Conservation (phyloP, 53 echinoderm and acorn worm genomes). For the Pentamera pediparva region DNA sequence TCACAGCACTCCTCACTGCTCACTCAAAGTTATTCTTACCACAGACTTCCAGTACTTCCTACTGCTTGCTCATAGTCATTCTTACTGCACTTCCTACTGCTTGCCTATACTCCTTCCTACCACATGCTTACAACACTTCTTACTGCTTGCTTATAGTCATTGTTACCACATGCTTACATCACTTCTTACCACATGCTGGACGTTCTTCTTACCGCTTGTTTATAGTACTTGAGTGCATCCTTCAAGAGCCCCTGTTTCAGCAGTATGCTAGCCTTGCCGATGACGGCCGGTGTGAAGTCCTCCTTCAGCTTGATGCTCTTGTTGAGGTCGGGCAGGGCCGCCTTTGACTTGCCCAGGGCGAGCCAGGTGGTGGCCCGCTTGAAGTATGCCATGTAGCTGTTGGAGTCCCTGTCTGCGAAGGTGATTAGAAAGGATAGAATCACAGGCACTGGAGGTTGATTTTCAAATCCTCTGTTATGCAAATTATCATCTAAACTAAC, state of each 20-base stretch:
- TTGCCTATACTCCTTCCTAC: too few species aligned
- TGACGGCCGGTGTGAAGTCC: constrained; percentile 80
- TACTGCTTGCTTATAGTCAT: not conserved
- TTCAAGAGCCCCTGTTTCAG: constrained; percentile 68
- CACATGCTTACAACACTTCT: not conserved
- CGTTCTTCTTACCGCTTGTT: constrained; percentile 57
- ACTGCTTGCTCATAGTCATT: too few species aligned
- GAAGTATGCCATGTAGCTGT: constrained; percentile 88
- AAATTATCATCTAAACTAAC: too few species aligned
- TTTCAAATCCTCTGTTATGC: too few species aligned
- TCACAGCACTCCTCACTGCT: too few species aligned
- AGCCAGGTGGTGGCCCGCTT: constrained; percentile 87
- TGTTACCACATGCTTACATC: not conserved
- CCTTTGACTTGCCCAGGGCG: constrained; percentile 79
- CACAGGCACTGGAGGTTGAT: too few species aligned
- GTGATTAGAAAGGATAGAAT: constrained; percentile 9
- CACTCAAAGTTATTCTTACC: too few species aligned
- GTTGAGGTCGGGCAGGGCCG: constrained; percentile 78
- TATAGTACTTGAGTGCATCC: constrained; percentile 59
- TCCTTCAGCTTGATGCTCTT: constrained; percentile 77
- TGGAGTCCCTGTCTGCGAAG: constrained; percentile 63
- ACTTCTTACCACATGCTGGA: not conserved
- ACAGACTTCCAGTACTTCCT: too few species aligned
- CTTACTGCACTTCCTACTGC: too few species aligned
- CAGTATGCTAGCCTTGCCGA: constrained; percentile 71